Evolutionary conservation across 2,888 invertebrate genomes (phyloP), one percentile per base, ranked within the genome.

Genomic region (Tachina fera): DNA sequence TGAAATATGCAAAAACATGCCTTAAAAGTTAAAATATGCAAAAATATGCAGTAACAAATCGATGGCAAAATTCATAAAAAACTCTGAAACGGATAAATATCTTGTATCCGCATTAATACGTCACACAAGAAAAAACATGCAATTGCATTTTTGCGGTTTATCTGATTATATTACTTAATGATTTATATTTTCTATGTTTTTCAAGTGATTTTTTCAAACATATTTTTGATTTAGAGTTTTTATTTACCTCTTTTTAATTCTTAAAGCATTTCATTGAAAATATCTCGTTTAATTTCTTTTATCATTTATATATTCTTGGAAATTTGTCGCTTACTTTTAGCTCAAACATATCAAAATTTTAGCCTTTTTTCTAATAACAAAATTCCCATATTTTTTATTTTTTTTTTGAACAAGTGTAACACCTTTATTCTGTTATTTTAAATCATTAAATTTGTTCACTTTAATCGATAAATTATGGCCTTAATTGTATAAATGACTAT

Each of bases 381-480:
- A 41, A 83, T 71, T 81, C 65, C 56, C 72, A 60, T 56, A 43
- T 61, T 56, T 60, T 22, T 3, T 31, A 22, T 2, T 22, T 2
- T 22, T 22, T 22, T 22, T n/a, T 58, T 41, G 14, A 10, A 49
- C 60, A 67, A 78, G 51, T 65, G 67, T 51, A 77, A 84, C 84
- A 84, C 81, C 85, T 82, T 85, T 63, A 41, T 68, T 45, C 49
- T 49, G 67, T 70, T 60, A 22, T n/a, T 65, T 56, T 16, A 61
- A 51, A 78, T 68, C 63, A 71, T 79, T 45, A 72, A 31, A 65
- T 71, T 56, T 79, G 14, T 47, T 53, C 58, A 51, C 13, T 43
- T 78, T 74, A 86, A 80, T 76, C 83, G 67, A 80, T 86, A 80
- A 86, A 86, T 86, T 86, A 83, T 83, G 47, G 19, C 13, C 3